Evolutionary conservation across 2,888 invertebrate species (phyloP).

Genomic region (Syrista parreyssii): DNA sequence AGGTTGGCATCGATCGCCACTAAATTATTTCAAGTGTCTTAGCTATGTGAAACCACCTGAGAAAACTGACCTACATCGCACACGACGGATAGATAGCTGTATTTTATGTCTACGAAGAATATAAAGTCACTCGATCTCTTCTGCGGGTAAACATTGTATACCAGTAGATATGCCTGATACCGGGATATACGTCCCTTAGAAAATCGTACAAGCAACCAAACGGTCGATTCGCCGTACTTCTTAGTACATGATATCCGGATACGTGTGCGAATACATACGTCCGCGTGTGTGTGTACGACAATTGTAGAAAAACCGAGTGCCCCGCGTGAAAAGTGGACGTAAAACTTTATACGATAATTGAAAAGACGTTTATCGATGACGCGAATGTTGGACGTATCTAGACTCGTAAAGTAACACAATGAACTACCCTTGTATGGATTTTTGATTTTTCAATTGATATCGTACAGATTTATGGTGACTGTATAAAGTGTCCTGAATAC

Average conservation of each 20-base stretch:
- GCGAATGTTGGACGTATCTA: neutral
- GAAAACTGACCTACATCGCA: slow-evolving; percentile 62
- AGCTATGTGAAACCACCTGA: slow-evolving; percentile 51
- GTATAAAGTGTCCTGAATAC: neutral
- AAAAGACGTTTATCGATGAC: neutral
- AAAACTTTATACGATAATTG: neutral
- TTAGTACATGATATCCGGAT: neutral
- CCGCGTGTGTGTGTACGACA: too few species aligned
- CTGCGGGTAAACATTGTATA: neutral
- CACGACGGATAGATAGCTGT: neutral
- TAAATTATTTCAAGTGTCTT: slow-evolving; percentile 64
- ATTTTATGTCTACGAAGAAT: neutral
- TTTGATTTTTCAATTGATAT: neutral
- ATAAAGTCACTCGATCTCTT: neutral
- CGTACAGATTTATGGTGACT: neutral
- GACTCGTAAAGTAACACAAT: neutral
- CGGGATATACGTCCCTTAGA: neutral
- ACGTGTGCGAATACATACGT: neutral
- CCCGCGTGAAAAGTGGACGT: neutral
- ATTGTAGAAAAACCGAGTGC: neutral
- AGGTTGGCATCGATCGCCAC: slow-evolving; percentile 60
- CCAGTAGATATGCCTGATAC: neutral
- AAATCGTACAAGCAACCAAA: neutral
- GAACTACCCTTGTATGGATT: neutral
- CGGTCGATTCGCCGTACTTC: neutral